Conservation (phyloP, 2,888 invertebrate genomes). For the Atethmia centrago region DNA sequence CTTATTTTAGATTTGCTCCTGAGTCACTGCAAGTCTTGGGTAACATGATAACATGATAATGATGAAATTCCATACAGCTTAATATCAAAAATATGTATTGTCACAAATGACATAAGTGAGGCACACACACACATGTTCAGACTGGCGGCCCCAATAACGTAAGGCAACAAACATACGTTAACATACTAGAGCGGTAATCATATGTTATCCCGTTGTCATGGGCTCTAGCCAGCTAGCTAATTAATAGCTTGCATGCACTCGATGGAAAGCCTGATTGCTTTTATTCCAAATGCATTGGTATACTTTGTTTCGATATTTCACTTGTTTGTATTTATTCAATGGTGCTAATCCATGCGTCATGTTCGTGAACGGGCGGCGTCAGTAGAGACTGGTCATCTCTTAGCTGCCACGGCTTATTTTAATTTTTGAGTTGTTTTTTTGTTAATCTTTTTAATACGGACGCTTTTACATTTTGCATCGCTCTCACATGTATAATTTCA, state of each 20-base stretch:
- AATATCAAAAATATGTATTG: not conserved
- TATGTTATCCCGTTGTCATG: constrained; percentile 34
- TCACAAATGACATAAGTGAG: not conserved
- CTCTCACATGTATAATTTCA: too few relatives aligned
- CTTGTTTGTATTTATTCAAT: constrained; percentile 17
- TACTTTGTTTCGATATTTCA: constrained; percentile 21
- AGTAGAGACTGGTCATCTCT: too few relatives aligned
- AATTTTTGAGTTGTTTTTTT: too few relatives aligned
- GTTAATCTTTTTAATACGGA: too few relatives aligned
- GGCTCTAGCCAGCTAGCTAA: constrained; percentile 24
- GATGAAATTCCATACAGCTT: not conserved
- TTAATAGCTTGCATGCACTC: constrained; percentile 35
- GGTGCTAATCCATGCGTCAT: too few relatives aligned
- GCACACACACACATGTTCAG: not conserved
- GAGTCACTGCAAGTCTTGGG: not conserved
- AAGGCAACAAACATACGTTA: constrained; percentile 12
- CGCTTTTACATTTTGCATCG: too few relatives aligned
- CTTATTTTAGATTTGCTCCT: not conserved
- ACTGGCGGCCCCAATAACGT: constrained; percentile 3
- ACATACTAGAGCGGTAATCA: constrained; percentile 6
- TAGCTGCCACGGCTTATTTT: too few relatives aligned
- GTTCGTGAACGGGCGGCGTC: too few relatives aligned
- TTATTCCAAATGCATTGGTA: constrained; percentile 50
- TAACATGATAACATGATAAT: not conserved
- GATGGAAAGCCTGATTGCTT: constrained; percentile 34